Base-by-base conservation (phyloP, 1,140 invertebrate genomes). In the Drosophila lacertosa region DNA sequence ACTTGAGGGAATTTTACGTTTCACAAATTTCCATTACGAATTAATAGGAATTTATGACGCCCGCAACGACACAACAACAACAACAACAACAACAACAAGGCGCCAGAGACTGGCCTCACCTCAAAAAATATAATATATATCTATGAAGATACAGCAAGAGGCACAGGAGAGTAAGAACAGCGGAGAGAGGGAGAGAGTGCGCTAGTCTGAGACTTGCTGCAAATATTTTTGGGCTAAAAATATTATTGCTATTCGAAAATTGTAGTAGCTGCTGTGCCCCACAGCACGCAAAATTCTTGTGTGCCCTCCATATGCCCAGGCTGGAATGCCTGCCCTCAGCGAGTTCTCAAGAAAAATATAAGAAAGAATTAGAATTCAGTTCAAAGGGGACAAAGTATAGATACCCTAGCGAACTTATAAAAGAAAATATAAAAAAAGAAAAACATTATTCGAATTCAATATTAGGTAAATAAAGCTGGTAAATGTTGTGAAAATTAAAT, bases 161-260 rank as follows among this genome's bases (percentile, higher is more conserved):
- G 18, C 1, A 5, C 20, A n/a, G 13, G 16, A 13, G 29, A 50
- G 16, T 2, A 42, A 18, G 18, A 29, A 22, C 20, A 22, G 10
- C 6, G 11, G 24, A 1, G 6, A 24, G 26, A 7, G 4, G 2
- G 26, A 32, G 18, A 9, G 20, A 13, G 10, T 16, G 32, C 11
- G 37, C 37, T 20, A 53, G 48, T 13, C 40, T 33, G 20, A 13
- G 45, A 24, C 48, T 39, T 48, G 29, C 35, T 68, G 16, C 26
- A 78, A 80, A 74, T 88, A 88, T 82, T 88, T 88, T 33, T 29
- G 40, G 57, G 70, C 70, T 65, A 71, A 69, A 80, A 88, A 88
- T 88, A 88, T 88, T 88, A 88, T 88, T 88, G 82, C 82, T 82
- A 82, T 88, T 88, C 77, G 71, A 88, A 84, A 78, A 66, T 80